A percentile compares a stretch with the other conserved stretches of the same genome.
Conservation (phyloP, 2,113 vertebrate genomes). For the Himantopus leucocephalus region DNA sequence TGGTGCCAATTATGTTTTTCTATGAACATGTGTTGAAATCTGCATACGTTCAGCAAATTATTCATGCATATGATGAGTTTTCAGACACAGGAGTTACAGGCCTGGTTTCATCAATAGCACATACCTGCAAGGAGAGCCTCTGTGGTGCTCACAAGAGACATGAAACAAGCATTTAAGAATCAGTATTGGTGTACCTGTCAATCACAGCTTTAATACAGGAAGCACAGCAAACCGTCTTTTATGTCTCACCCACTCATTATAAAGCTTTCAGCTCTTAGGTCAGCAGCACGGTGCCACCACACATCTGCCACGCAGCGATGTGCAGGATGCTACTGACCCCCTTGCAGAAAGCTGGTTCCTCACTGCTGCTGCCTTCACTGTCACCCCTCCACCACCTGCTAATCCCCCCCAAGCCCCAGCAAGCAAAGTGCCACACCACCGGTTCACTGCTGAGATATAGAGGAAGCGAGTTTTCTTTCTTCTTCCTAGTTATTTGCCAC, state of each 20-base stretch:
- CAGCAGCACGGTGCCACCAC: fast-evolving
- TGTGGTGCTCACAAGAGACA: neutral
- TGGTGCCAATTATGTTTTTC: neutral
- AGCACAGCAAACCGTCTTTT: neutral
- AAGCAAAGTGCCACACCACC: neutral
- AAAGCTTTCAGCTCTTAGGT: neutral
- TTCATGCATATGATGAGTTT: neutral
- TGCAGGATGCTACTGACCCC: neutral
- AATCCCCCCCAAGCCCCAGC: neutral
- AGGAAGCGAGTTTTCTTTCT: neutral
- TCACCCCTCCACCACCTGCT: neutral
- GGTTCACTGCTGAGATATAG: neutral
- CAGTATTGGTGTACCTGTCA: neutral
- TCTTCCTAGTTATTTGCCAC: neutral
- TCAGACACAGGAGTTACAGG: neutral
- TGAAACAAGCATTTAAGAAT: neutral
- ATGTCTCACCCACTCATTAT: neutral
- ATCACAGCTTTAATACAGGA: neutral
- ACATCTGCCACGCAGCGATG: fast-evolving
- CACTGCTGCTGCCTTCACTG: neutral
- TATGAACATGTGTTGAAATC: neutral
- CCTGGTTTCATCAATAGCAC: neutral
- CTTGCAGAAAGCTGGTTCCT: neutral
- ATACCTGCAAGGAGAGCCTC: neutral
- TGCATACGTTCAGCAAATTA: neutral